A percentile compares a stretch with the other conserved stretches of the same genome.
phyloP scores from a whole-genome alignment of 2,888 invertebrate species.

The Drosophila tripunctata region DNA sequence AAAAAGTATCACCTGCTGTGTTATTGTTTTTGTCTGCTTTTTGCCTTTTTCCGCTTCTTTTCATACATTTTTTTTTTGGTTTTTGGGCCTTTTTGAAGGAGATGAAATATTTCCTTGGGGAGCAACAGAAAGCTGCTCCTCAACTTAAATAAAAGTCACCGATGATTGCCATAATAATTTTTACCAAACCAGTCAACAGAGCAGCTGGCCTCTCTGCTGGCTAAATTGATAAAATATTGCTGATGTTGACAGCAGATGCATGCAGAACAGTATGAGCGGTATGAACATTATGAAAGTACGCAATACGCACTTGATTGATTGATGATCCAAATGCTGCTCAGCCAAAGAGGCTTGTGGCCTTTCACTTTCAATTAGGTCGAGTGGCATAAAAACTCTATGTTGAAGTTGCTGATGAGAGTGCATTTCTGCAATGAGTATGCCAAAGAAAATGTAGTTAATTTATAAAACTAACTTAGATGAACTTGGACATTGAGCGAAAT shows the following conservation, averaged over 20 bases:
- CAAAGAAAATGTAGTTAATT: no score
- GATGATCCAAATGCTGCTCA: conserved; percentile 51
- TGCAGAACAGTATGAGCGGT: no score
- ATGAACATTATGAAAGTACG: conserved; percentile 30
- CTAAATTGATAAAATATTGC: conserved; percentile 73
- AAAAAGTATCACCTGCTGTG: conserved; percentile 74
- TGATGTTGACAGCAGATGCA: conserved; percentile 56
- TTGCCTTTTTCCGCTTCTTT: conserved; percentile 18
- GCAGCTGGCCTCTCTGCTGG: conserved; percentile 30
- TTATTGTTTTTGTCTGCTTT: conserved; percentile 64
- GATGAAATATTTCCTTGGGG: conserved; percentile 19
- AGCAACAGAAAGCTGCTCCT: conserved; percentile 15
- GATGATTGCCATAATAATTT: conserved; percentile 77
- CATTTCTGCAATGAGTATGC: background rate
- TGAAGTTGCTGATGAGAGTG: conserved; percentile 17
- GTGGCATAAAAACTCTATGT: conserved; percentile 19
- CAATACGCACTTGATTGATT: conserved; percentile 63
- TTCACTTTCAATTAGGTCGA: conserved; percentile 69
- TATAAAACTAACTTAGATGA: no score
- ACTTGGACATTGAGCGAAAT: no score
- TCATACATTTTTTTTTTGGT: background rate
- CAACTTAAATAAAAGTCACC: conserved; percentile 74
- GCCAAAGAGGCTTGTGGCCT: conserved; percentile 10
- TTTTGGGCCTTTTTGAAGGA: background rate
- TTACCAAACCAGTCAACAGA: conserved; percentile 44